phyloP scores from a whole-genome alignment of 30 jellyfish, hydroid and myxozoan species.

The Euphysa ruthae region DNA sequence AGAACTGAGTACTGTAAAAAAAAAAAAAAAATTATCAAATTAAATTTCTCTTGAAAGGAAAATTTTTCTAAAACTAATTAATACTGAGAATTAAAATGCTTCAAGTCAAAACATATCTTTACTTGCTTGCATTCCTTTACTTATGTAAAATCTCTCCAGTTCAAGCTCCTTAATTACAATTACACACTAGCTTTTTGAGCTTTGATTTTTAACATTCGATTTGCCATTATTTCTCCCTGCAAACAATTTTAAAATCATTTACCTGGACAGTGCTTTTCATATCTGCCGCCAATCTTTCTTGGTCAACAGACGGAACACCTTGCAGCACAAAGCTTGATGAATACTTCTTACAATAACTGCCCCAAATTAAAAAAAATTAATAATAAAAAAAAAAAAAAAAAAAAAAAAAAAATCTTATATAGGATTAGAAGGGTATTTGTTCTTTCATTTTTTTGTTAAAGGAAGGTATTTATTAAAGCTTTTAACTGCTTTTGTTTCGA shows the following conservation, averaged over 20 bases:
- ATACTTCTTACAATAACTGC: constrained; percentile 55
- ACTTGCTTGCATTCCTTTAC: too few species aligned
- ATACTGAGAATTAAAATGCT: neutral
- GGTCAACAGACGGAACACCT: constrained; percentile 47
- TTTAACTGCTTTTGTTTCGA: too few species aligned
- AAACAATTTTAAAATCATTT: neutral
- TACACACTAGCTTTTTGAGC: too few species aligned
- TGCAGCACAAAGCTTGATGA: constrained; percentile 59
- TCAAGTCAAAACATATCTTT: too few species aligned
- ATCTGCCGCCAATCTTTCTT: constrained; percentile 39
- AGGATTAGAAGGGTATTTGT: neutral
- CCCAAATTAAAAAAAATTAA: neutral
- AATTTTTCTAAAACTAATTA: too few species aligned
- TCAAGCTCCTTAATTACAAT: too few species aligned
- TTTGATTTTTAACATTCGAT: too few species aligned
- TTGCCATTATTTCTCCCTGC: too few species aligned
- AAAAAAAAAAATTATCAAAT: neutral
- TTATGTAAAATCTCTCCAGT: too few species aligned
- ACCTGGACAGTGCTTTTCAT: constrained; percentile 60
- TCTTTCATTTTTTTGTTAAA: too few species aligned
- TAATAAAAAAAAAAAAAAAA: neutral
- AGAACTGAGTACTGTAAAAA: constrained; percentile 58
- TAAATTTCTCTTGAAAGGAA: neutral
- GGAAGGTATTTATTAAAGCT: too few species aligned
- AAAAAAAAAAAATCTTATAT: neutral